These are phyloP conservation scores for Tetragonisca angustula DNA, from an alignment of 2,888 invertebrate species.

Conservation along the genomic window DNA sequence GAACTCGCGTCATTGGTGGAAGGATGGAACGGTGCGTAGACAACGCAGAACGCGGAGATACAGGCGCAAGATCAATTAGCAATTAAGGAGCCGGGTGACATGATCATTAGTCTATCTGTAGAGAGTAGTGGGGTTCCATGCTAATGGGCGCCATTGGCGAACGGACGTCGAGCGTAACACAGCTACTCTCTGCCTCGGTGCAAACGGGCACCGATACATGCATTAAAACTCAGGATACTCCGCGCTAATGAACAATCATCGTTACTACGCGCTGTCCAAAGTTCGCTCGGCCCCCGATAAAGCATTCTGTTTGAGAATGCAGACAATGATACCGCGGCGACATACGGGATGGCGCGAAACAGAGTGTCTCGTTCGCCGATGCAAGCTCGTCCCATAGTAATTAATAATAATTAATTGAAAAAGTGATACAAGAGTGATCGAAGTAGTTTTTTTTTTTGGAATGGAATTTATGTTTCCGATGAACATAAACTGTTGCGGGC, in stretches of 20 bases:
- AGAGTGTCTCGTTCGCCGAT: not conserved
- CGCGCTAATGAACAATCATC: slow-evolving; percentile 71
- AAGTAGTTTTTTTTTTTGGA: too few relatives aligned
- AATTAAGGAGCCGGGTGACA: slow-evolving; percentile 77
- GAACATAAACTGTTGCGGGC: not conserved
- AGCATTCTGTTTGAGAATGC: slow-evolving; percentile 20
- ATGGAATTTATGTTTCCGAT: too few relatives aligned
- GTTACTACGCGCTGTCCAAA: slow-evolving; percentile 62
- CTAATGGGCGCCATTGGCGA: slow-evolving; percentile 65
- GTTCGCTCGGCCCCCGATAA: slow-evolving; percentile 44
- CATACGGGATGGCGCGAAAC: not conserved
- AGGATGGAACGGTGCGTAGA: slow-evolving; percentile 28
- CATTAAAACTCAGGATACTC: slow-evolving; percentile 59
- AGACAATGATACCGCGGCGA: slow-evolving; percentile 9
- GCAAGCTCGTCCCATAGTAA: too few relatives aligned
- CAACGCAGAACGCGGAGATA: slow-evolving; percentile 48
- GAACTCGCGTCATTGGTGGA: not conserved
- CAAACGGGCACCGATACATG: slow-evolving; percentile 56
- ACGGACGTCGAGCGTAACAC: slow-evolving; percentile 62
- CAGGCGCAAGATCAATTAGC: slow-evolving; percentile 78
- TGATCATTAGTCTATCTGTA: slow-evolving; percentile 75
- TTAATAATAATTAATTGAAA: too few relatives aligned
- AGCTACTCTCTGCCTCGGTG: slow-evolving; percentile 35
- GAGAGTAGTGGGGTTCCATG: slow-evolving; percentile 49
- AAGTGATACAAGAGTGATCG: too few relatives aligned